Percentiles rank a stretch among this genome's conserved stretches.
Evolutionary conservation across 92 coral and sea anemone genomes (phyloP).

Genomic region (Zoanthus gigantus): DNA sequence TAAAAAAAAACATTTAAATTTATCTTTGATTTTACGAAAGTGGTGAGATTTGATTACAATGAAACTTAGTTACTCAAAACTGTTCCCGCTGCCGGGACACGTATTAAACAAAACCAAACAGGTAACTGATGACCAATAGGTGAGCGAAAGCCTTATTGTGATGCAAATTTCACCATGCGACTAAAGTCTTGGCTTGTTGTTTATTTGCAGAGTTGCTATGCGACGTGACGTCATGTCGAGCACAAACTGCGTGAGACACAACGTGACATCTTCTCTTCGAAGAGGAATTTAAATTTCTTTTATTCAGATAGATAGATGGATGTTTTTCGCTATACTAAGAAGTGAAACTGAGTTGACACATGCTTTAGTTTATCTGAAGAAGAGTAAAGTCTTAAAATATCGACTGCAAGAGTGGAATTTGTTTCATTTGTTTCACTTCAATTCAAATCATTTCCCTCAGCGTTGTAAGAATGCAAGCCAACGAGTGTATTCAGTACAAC

Average conservation of each 20-base stretch:
- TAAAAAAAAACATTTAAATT: too few relatives aligned
- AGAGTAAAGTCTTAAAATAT: not conserved
- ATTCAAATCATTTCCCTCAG: not conserved
- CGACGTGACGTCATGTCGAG: constrained; percentile 74
- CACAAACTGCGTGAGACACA: constrained; percentile 19
- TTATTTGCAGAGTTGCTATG: constrained; percentile 80
- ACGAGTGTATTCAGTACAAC: constrained; percentile 4
- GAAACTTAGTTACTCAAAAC: constrained; percentile 63
- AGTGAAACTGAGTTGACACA: not conserved
- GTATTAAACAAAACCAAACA: constrained; percentile 56
- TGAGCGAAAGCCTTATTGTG: constrained; percentile 5
- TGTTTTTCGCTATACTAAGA: not conserved
- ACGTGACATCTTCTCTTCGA: not conserved
- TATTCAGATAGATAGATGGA: not conserved
- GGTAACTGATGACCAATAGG: constrained; percentile 16
- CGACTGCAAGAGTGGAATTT: not conserved
- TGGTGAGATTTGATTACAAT: too few relatives aligned
- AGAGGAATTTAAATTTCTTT: not conserved
- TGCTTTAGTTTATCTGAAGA: not conserved
- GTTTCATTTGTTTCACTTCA: not conserved
- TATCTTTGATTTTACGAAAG: too few relatives aligned
- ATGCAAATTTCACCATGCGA: constrained; percentile 38
- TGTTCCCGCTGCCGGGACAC: constrained; percentile 53
- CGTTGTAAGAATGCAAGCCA: constrained; percentile 2
- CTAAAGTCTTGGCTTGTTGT: constrained; percentile 52